A percentile compares a stretch with the other conserved stretches of the same genome.
Conservation (phyloP, 2,888 invertebrate genomes). For the Clunio marinus region DNA sequence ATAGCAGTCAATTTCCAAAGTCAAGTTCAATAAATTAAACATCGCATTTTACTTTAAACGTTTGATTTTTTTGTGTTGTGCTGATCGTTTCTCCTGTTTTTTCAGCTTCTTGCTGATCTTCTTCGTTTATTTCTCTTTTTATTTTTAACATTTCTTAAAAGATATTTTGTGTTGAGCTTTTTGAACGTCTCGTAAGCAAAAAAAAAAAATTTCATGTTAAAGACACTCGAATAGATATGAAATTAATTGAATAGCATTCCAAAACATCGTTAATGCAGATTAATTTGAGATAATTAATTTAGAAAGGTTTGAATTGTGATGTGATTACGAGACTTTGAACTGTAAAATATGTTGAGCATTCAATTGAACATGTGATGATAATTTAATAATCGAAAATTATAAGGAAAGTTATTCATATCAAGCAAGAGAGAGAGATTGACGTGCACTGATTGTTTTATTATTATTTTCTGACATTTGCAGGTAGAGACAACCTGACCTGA, state of each 20-base stretch:
- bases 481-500: too few species aligned
- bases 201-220: neutral
- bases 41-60: conserved; percentile 7
- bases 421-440: too few species aligned
- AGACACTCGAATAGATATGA: neutral
- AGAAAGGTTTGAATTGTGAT: neutral
- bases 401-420: too few species aligned
- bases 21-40: conserved; percentile 10
- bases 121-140: neutral
- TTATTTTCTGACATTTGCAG: too few species aligned
- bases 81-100: neutral
- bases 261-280: conserved; percentile 12
- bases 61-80: neutral
- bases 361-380: too few species aligned
- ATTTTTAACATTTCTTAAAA: neutral
- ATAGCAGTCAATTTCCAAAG: too few species aligned
- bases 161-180: too few species aligned
- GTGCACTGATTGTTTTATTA: too few species aligned
- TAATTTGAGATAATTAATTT: conserved; percentile 20
- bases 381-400: too few species aligned
- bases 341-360: too few species aligned
- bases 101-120: conserved; percentile 1
- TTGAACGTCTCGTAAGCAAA: neutral
- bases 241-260: conserved; percentile 17
- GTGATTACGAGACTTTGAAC: neutral